Base-by-base conservation (phyloP, 2,113 vertebrate genomes). In the Columba janthina region DNA sequence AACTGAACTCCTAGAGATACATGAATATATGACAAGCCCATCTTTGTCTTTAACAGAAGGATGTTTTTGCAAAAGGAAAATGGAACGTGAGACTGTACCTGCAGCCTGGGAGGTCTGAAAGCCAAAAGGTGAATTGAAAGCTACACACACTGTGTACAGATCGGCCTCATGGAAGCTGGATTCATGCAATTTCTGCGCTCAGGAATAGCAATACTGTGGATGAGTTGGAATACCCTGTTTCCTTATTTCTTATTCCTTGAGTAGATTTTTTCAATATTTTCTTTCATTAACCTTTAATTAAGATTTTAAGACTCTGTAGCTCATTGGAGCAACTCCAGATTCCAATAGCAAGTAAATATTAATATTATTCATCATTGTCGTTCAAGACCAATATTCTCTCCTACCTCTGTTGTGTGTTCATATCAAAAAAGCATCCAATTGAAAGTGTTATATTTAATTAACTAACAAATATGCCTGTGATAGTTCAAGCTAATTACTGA, bases 271-370 rank as follows among this genome's bases (percentile, higher is more conserved):
- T 81, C 91, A 82, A 10, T 91, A 65, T 92, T 92, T 95, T 78
- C 61, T 94, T 91, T 92, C 61, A 83, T 89, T 93, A 90, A 69
- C 64, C 8, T 90, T 92, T 86, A 93, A 93, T 93, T 93, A 90
- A 77, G 82, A 70, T 78, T 93, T 90, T 71, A 90, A 91, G 67
- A 56, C 64, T 73, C 81, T 50, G 12, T 64, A 72, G 53, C n/a
- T 88, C 69, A 44, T 53, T 88, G 72, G 21, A 92, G n/a, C 11
- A 60, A 56, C 29, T 94, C 60, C 65, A 86, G 48, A 56, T 93
- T 94, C 24, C 75, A 80, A 51, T 10, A 88, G 32, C 15, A 90
- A 22, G 38, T 85, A 91, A 85, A 91, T 91, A 95, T 88, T 89
- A 91, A 82, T 76, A 86, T 88, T 88, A 74, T 93, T 79, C n/a